These are phyloP conservation scores for Cryptoprocta ferox DNA, from an alignment of 2,797 vertebrate genomes.

Conservation along the genomic window DNA sequence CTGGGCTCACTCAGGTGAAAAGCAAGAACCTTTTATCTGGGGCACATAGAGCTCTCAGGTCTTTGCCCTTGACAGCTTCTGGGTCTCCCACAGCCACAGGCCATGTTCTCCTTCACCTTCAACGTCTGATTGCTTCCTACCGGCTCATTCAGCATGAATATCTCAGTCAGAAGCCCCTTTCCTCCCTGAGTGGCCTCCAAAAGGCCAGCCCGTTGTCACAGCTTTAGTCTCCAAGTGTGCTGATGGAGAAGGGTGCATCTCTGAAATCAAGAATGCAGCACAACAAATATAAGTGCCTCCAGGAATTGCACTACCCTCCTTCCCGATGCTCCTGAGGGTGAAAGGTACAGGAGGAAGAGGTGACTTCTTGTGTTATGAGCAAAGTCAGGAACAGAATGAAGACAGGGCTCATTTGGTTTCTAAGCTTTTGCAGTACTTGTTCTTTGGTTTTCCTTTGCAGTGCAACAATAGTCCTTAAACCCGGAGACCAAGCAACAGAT, in stretches of 20 bases:
- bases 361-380: neutral
- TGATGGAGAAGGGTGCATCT: neutral
- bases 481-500: neutral
- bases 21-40: constrained; percentile 47
- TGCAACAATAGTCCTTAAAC: neutral
- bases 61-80: neutral
- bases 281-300: neutral
- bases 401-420: neutral
- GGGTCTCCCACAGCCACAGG: neutral
- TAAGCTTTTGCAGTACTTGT: neutral
- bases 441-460: neutral
- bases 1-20: constrained; percentile 48
- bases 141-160: neutral
- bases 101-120: neutral
- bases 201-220: neutral
- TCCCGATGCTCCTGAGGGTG: neutral
- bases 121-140: neutral
- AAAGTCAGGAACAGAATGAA: neutral
- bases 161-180: neutral
- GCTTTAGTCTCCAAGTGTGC: neutral
- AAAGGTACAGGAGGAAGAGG: neutral
- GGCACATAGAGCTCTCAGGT: neutral
- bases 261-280: neutral
- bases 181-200: neutral
- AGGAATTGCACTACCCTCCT: neutral